A percentile compares a stretch with the other conserved stretches of the same genome.
Conservation (phyloP, 2,113 vertebrate genomes). For the Triplophysa tibetana region DNA sequence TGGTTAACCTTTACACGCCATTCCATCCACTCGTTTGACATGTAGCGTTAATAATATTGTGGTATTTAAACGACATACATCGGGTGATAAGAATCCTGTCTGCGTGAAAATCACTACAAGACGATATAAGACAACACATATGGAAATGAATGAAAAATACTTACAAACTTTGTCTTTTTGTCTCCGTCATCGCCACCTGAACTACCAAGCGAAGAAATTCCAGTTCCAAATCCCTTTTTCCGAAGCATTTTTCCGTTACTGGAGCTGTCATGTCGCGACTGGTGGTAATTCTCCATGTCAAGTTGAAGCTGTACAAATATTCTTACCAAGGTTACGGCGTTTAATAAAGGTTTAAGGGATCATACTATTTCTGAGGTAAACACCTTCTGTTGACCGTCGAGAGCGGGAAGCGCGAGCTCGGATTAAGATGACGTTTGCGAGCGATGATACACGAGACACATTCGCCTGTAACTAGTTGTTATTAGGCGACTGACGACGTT, state of each 20-base stretch:
- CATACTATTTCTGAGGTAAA: not conserved
- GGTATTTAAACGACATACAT: not conserved
- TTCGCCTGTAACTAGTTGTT: slow-evolving; percentile 13
- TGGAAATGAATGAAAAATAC: slow-evolving; percentile 46
- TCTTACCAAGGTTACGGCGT: not conserved
- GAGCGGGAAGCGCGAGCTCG: slow-evolving; percentile 9
- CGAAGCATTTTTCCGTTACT: slow-evolving; percentile 61
- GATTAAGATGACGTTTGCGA: slow-evolving; percentile 26
- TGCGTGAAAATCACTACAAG: too few species aligned
- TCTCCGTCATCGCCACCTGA: slow-evolving; percentile 71
- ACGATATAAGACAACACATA: too few species aligned
- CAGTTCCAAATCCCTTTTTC: slow-evolving; percentile 65
- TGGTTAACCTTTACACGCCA: not conserved
- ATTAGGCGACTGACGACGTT: slow-evolving; percentile 14
- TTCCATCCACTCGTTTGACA: not conserved
- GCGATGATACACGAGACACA: not conserved
- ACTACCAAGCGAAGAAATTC: not conserved
- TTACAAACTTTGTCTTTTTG: slow-evolving; percentile 77
- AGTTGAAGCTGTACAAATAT: not conserved
- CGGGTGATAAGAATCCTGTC: too few species aligned
- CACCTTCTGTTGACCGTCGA: not conserved
- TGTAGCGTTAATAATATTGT: not conserved
- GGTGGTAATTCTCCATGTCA: slow-evolving; percentile 68
- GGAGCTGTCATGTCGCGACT: slow-evolving; percentile 57
- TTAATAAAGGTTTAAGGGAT: not conserved